Evolutionary conservation across 1,140 invertebrate species (phyloP), one percentile per base, ranked within the genome.

Genomic region (Danaus melanippus): DNA sequence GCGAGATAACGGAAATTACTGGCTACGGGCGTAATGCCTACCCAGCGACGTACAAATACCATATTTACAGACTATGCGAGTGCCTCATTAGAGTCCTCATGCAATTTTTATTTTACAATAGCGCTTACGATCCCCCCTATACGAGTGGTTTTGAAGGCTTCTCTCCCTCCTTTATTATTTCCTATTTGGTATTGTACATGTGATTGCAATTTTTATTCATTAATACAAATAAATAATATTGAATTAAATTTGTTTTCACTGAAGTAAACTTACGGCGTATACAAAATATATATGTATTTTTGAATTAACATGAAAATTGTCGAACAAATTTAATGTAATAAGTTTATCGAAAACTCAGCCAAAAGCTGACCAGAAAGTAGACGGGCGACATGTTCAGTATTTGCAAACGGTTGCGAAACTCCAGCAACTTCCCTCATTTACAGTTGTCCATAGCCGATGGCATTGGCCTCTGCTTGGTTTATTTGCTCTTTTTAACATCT

Each of bases 1-100:
- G 64, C 64, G 65, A 75, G 74, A 76, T 79, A 77, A 68, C 74
- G 76, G 76, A 79, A 79, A 79, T 79, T 71, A 74, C 72, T 66
- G 50, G 67, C 70, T 67, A 64, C 72, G 57, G 67, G 69, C 69
- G 62, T 65, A 66, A 66, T 70, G 62, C 64, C 60, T 65, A 56
- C 54, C 56, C 51, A 49, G 47, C 51, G 15, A 15, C 15, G 50
- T 55, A 50, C 62, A 66, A 69, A 71, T 67, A 63, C 66, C 53
- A 64, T 69, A 66, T 66, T 74, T 71, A 66, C 56, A 52, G 50
- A 41, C 49, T 58, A 64, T 64, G 21, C 21, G 62, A 62, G 50
- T 43, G 60, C 60, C 53, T 64, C 62, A 67, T 67, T 67, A 64
- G 46, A 62, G 56, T 56, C 50, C 54, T 58, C 50, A 55, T 56